These are phyloP conservation scores for Callyntrura sp. DNA, from an alignment of 2,888 invertebrate genomes.

Conservation along the genomic window DNA sequence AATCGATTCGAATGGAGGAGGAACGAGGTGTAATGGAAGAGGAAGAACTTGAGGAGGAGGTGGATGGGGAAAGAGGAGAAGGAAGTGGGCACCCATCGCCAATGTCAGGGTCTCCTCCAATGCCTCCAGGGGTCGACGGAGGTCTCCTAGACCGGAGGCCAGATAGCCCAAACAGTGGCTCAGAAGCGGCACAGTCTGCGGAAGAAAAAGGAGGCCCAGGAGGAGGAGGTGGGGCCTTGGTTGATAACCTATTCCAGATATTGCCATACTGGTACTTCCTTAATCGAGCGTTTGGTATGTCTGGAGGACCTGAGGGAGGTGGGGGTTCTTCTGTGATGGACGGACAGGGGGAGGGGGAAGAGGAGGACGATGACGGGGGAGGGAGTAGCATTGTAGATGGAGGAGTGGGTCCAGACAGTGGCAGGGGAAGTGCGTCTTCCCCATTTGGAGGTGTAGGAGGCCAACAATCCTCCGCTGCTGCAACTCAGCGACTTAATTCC, in stretches of 20 bases:
- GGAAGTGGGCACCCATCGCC: constrained; percentile 82
- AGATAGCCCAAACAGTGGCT: constrained; percentile 44
- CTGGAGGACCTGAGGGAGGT: constrained; percentile 54
- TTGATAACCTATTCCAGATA: constrained; percentile 81
- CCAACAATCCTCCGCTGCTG: background rate
- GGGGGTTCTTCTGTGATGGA: background rate
- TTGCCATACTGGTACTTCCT: constrained; percentile 83
- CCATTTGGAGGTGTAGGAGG: background rate
- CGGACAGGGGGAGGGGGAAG: constrained; percentile 14
- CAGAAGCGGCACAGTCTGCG: constrained; percentile 30
- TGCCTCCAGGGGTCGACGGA: constrained; percentile 85
- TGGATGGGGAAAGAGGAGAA: constrained; percentile 73
- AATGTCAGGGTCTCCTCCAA: constrained; percentile 85
- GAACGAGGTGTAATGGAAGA: constrained; percentile 67
- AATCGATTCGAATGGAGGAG: background rate
- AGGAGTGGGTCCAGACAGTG: constrained; percentile 24
- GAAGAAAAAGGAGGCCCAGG: constrained; percentile 38
- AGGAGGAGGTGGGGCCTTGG: constrained; percentile 53
- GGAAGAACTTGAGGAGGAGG: constrained; percentile 70
- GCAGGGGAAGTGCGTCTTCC: constrained; percentile 5
- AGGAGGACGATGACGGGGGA: constrained; percentile 47
- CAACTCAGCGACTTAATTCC: constrained; percentile 80
- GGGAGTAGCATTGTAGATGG: constrained; percentile 33
- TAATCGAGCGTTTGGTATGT: constrained; percentile 80
- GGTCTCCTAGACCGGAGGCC: constrained; percentile 80